A percentile compares a stretch with the other conserved stretches of the same genome.
phyloP scores from a whole-genome alignment of 2,113 vertebrate species.

The Harpagus bidentatus region DNA sequence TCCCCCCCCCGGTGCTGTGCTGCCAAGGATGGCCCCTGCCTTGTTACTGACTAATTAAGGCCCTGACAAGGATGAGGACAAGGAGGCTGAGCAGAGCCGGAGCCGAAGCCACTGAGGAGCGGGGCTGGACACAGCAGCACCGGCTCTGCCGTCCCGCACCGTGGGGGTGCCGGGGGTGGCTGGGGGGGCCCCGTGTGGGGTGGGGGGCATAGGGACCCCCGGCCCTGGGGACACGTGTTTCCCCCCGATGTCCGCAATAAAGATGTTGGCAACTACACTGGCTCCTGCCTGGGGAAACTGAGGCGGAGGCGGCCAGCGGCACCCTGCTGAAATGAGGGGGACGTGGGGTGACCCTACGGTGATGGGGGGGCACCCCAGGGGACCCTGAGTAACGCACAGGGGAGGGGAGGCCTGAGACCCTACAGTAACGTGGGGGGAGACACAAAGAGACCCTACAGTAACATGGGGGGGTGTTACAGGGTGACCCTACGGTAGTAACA shows the following conservation, averaged over 20 bases:
- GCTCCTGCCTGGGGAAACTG: not conserved
- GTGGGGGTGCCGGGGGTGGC: not conserved
- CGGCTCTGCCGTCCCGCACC: not conserved
- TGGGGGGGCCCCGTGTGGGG: too few species aligned
- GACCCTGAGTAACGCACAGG: not conserved
- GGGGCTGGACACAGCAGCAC: not conserved
- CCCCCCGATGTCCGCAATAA: not conserved
- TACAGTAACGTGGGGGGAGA: too few species aligned
- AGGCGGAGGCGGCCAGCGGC: not conserved
- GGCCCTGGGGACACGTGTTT: not conserved
- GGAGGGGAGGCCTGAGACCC: not conserved
- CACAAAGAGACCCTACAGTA: not conserved
- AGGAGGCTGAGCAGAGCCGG: not conserved
- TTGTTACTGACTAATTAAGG: not conserved
- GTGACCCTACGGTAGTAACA: not conserved
- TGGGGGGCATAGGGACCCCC: not conserved
- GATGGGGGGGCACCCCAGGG: too few species aligned
- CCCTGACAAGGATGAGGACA: not conserved
- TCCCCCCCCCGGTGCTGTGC: not conserved
- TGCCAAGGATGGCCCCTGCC: not conserved
- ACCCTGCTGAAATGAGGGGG: not conserved
- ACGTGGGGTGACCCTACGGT: not conserved
- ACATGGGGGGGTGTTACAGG: too few species aligned
- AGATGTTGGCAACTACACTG: not conserved
- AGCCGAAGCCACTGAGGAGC: not conserved